A percentile compares a stretch with the other conserved stretches of the same genome.
These are phyloP conservation scores for Progne subis DNA, from an alignment of 2,113 vertebrate genomes.

Conservation along the genomic window DNA sequence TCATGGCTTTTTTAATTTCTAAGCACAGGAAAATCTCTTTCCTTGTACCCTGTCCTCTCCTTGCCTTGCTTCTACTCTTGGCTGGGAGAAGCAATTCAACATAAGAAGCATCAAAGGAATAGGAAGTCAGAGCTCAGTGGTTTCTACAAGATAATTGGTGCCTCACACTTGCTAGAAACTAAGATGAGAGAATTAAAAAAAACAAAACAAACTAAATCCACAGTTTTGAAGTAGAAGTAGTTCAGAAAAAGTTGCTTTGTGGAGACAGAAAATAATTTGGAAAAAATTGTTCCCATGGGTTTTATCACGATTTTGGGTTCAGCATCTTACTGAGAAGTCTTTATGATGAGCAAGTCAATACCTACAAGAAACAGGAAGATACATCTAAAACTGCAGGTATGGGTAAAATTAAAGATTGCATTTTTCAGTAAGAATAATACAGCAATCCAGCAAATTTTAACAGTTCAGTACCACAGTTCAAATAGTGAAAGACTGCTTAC, in stretches of 20 bases:
- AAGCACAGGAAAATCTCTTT: background rate
- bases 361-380: background rate
- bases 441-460: background rate
- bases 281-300: background rate
- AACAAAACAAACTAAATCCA: background rate
- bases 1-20: background rate
- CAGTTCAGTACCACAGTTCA: background rate
- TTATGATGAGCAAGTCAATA: background rate
- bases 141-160: background rate
- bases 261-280: background rate
- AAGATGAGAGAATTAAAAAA: background rate
- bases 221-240: background rate
- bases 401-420: background rate
- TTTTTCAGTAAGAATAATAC: background rate
- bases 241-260: background rate
- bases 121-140: slow-evolving; percentile 16
- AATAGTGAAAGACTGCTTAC: background rate
- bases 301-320: background rate
- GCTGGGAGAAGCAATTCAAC: background rate
- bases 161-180: background rate
- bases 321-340: background rate
- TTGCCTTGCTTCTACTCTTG: background rate
- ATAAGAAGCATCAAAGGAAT: background rate
- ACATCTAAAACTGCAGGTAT: background rate
- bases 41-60: background rate